phyloP scores from a whole-genome alignment of 2,888 invertebrate genomes.

The Harmothoe impar region DNA sequence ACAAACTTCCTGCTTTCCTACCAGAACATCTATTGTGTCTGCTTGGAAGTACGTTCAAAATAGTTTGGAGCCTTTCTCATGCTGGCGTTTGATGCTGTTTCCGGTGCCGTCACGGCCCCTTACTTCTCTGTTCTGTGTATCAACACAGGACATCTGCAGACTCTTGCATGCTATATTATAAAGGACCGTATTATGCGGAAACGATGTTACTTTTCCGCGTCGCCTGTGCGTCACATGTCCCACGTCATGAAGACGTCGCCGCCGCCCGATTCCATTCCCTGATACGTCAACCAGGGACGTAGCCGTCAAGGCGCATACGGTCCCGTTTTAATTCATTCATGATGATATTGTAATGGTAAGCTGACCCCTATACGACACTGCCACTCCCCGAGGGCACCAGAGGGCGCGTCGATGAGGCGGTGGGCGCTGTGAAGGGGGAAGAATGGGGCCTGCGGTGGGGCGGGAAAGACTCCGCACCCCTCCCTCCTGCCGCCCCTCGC shows the following conservation, averaged over 20 bases:
- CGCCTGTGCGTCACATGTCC: neutral
- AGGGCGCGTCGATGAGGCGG: neutral
- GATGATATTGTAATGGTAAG: slow-evolving; percentile 58
- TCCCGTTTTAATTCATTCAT: slow-evolving; percentile 56
- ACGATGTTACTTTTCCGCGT: slow-evolving; percentile 37
- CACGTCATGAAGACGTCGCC: slow-evolving; percentile 19
- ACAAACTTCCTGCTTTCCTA: neutral
- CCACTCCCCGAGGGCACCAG: neutral
- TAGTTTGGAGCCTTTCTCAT: neutral
- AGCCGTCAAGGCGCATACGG: neutral
- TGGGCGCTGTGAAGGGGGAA: neutral
- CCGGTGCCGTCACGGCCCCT: neutral
- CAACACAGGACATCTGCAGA: neutral
- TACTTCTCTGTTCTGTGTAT: neutral
- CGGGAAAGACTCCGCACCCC: neutral
- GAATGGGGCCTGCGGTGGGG: neutral
- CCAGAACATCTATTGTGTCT: neutral
- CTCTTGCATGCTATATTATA: neutral
- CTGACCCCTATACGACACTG: slow-evolving; percentile 8
- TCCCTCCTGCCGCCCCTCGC: neutral
- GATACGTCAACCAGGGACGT: slow-evolving; percentile 12
- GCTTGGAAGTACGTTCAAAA: neutral
- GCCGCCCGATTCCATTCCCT: neutral
- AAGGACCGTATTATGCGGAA: slow-evolving; percentile 42
- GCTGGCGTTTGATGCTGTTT: slow-evolving; percentile 33